Evolutionary conservation across 1,140 invertebrate species (phyloP), one percentile per base, ranked within the genome.

Genomic region (Leptinotarsa lineolata): DNA sequence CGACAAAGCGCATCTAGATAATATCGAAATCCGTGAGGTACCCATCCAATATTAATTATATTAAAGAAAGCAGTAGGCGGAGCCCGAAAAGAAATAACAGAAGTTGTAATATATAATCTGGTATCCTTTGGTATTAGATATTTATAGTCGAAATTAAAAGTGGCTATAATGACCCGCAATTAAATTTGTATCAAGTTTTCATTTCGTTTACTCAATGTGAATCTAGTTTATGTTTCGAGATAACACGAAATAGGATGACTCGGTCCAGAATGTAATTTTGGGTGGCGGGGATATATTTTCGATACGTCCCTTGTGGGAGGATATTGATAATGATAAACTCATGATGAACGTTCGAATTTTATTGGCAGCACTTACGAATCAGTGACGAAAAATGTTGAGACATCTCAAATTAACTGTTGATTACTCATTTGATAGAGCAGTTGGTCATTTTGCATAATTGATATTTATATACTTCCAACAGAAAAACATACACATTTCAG

Each of bases 1-100:
- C 46, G 54, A 70, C 45, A 67, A 69, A 68, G 39, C 44, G n/a
- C 20, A 69, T 68, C 68, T 70, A 74, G 72, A 74, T 74, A 63
- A 44, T 69, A 74, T 74, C 72, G 60, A 74, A 70, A 70, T 22
- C 61, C 68, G 72, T 74, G 68, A 61, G 68, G 68, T 68, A 39
- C 59, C 68, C 72, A 64, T 74, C 72, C 46, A 70, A 70, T 68
- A 65, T 74, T 72, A 72, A 74, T 74, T 72, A 74, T 61, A 24
- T 64, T 44, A 66, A 71, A 74, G 73, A 74, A 74, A 74, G 73
- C 73, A 66, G 73, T 70, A 63, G 72, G 72, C 72, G 72, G 70
- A 58, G 68, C 68, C 20, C n/a, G 48, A 70, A 68, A 48, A 45
- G 69, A 58, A 70, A 74, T 68, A 74, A 74, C 73, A 74, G 73